These are phyloP conservation scores for Drosophila infuscata DNA, from an alignment of 2,888 invertebrate genomes.

Conservation along the genomic window DNA sequence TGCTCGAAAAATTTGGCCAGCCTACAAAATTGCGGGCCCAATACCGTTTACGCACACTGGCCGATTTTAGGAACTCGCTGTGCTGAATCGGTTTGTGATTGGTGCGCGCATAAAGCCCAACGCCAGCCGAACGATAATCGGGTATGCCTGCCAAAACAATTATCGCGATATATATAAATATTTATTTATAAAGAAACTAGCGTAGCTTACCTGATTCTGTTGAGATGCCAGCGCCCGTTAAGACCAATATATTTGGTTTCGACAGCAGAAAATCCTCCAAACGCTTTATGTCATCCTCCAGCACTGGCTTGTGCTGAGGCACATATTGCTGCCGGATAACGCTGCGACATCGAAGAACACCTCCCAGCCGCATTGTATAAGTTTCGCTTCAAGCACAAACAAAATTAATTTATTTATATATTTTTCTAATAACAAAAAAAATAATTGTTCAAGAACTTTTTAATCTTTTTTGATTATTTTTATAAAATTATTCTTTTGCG, in stretches of 20 bases:
- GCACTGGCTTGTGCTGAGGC: conserved; percentile 90
- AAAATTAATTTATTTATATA: neutral
- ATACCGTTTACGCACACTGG: conserved; percentile 90
- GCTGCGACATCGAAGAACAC: conserved; percentile 60
- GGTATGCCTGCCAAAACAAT: conserved; percentile 90
- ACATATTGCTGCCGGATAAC: conserved; percentile 85
- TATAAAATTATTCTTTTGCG: neutral
- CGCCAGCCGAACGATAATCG: conserved; percentile 96
- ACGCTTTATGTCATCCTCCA: conserved; percentile 86
- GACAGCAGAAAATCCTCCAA: conserved; percentile 82
- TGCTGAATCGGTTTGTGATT: conserved; percentile 94
- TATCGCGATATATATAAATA: neutral
- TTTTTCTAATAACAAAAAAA: neutral
- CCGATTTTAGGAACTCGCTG: conserved; percentile 91
- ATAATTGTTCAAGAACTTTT: neutral
- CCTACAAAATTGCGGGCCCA: conserved; percentile 98
- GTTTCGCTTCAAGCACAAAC: conserved; percentile 12
- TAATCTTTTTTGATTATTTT: neutral
- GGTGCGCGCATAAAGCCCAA: conserved; percentile 95
- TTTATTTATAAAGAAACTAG: neutral
- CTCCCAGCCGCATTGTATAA: conserved; percentile 78
- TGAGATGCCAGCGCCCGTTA: conserved; percentile 98
- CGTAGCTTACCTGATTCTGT: conserved; percentile 92
- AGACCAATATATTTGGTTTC: conserved; percentile 86
- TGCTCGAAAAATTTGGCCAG: conserved; percentile 93